Percentiles rank a stretch among this genome's conserved stretches.
These are phyloP conservation scores for Oreocharis arfaki DNA, from an alignment of 2,113 vertebrate species.

Conservation along the genomic window DNA sequence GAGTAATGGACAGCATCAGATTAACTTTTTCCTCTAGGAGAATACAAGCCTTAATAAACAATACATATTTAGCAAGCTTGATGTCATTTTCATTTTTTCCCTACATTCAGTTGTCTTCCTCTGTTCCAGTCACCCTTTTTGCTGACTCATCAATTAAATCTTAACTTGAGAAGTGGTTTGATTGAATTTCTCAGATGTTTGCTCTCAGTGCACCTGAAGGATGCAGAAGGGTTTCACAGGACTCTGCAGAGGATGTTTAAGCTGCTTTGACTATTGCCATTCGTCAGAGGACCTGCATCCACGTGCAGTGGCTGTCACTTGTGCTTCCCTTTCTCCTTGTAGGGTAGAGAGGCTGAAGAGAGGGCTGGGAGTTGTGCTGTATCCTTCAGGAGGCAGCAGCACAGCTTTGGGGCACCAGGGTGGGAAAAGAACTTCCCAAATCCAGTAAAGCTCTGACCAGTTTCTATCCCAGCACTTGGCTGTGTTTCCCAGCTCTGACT, in stretches of 20 bases:
- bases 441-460: neutral
- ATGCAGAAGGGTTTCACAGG: neutral
- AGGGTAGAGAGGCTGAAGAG: neutral
- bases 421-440: neutral
- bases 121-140: neutral
- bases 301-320: neutral
- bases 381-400: neutral
- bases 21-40: constrained; percentile 79
- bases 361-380: neutral
- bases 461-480: neutral
- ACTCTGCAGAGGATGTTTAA: neutral
- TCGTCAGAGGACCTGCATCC: neutral
- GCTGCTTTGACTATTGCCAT: rapidly evolving
- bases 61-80: constrained; percentile 79
- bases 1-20: constrained; percentile 70
- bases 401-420: rapidly evolving
- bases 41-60: constrained; percentile 95
- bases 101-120: neutral
- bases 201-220: rapidly evolving
- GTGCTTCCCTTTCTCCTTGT: neutral
- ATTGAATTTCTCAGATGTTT: neutral
- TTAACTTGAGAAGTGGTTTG: neutral
- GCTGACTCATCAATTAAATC: rapidly evolving
- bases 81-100: constrained; percentile 65
- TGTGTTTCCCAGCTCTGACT: neutral